Base-by-base conservation (phyloP, 2,113 vertebrate species). In the Pterophyllum scalare region DNA sequence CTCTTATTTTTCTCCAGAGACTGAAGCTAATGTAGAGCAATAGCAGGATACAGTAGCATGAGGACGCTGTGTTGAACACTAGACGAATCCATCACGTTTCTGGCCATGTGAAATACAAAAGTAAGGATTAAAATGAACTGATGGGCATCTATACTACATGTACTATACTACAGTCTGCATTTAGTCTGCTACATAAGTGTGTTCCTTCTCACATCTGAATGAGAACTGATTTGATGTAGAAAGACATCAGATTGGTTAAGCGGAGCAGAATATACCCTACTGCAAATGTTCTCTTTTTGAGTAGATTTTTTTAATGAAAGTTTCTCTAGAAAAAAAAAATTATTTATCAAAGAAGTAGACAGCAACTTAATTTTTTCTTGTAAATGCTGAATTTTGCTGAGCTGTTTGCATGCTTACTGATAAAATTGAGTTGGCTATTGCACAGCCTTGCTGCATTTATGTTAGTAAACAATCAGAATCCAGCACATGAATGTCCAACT, bases 21-120 rank as follows among this genome's bases (percentile, higher is more conserved):
- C 84, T 77, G 61, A 64, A 78, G 88, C 85, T 89, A 88, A 93
- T 91, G 89, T 91, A 81, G 91, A 91, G 91, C 90, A 94, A 90
- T 82, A 76, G 86, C 78, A 60, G 54, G 52, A 54, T 81, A 81
- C 57, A 78, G 64, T 58, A 58, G 81, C 78, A 81, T 61, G 57
- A 87, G 59, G 78, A 70, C 7, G 20, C 72, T 1, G 43, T 10
- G 72, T 59, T 24, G 31, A 80, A 56, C 75, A 13, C 54, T 49
- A 35, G 56, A 62, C 61, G 78, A 72, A 83, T 80, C 40, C 56
- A 49, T 62, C 79, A 82, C 13, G 11, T 86, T 84, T 85, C 57
- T 77, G 5, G 35, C 43, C 76, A 58, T 59, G 60, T 81, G 86
- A 80, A 54, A 43, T 2, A 40, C 52, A 54, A 24, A n/a, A 14